Evolutionary conservation across 2,888 invertebrate genomes (phyloP).

Genomic region (Griposia aprilina): DNA sequence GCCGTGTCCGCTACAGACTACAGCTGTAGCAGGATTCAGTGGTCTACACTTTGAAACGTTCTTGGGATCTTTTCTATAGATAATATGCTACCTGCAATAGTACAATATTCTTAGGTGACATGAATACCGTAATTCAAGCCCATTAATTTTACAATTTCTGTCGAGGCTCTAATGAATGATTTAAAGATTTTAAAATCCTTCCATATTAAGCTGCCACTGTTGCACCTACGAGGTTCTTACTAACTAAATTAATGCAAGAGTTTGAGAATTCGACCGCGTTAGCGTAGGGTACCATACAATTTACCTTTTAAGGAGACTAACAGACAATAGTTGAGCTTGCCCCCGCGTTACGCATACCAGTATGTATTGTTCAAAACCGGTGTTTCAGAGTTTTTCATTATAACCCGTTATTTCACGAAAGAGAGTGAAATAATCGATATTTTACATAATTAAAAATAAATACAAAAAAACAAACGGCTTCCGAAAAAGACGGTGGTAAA

Average conservation of each 20-base stretch:
- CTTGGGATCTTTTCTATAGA: background rate
- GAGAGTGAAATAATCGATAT: too few relatives aligned
- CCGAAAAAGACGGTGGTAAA: too few relatives aligned
- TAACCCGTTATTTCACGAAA: too few relatives aligned
- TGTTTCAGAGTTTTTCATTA: too few relatives aligned
- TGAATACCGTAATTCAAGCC: background rate
- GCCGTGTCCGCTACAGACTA: background rate
- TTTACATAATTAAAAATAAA: too few relatives aligned
- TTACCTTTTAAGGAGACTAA: too few relatives aligned
- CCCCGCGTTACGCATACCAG: too few relatives aligned
- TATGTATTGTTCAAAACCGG: too few relatives aligned
- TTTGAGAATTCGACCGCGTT: background rate
- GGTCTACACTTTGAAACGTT: background rate
- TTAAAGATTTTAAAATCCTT: background rate
- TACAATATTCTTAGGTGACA: background rate
- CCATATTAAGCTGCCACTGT: background rate
- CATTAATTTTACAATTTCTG: background rate
- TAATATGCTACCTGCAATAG: background rate
- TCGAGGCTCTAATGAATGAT: background rate
- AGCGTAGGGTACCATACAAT: too few relatives aligned
- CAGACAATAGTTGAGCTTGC: too few relatives aligned
- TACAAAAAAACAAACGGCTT: too few relatives aligned
- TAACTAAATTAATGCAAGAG: background rate
- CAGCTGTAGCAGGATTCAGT: background rate
- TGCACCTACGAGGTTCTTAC: background rate